Base-by-base conservation (phyloP, 2,113 vertebrate genomes). In the Telmatochromis sp. region DNA sequence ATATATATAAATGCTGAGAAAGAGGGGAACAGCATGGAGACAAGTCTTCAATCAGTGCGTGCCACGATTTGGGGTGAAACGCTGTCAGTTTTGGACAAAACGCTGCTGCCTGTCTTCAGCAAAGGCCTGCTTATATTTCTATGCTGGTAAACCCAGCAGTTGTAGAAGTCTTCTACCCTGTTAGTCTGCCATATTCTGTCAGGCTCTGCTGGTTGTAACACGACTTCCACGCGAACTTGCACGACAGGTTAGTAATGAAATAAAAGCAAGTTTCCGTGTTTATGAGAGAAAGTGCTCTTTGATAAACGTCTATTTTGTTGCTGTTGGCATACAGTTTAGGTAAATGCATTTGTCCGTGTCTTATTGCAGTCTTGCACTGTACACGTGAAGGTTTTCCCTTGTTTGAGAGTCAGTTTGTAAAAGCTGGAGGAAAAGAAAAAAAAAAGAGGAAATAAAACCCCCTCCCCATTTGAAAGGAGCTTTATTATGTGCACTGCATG, bases 401-500 rank as follows among this genome's bases (percentile, higher is more conserved):
- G 81, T 88, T 63, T 84, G 65, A 73, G 50, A 73, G 28, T 89
- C 55, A 60, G 60, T 89, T 85, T 89, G 84, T 83, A 85, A 89
- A 55, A 19, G 73, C 26, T 78, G 26, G 15, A 51, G 73, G 15
- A 7, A 31, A 31, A 87, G 81, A 84, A 21, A 68, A 28, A 28
- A 86, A 87, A 91, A 63, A 13, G 4, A 21, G 10, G 1, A 6
- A 65, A 37, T 51, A 51, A 84, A 13, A 2, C 0, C 50, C 86
- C 86, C 82, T 54, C 23, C 60, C 50, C 75, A 26, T 89, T 87
- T 81, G 82, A 84, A 90, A 87, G 89, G 84, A 91, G 92, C 88
- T 92, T 79, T 84, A 89, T 91, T 82, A 91, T 91, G 92, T 88
- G 87, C 86, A 80, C 89, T 89, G 92, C 91, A 91, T 93, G 92